These are phyloP conservation scores for Lathronympha strigana DNA, from an alignment of 2,888 invertebrate genomes.

Conservation along the genomic window DNA sequence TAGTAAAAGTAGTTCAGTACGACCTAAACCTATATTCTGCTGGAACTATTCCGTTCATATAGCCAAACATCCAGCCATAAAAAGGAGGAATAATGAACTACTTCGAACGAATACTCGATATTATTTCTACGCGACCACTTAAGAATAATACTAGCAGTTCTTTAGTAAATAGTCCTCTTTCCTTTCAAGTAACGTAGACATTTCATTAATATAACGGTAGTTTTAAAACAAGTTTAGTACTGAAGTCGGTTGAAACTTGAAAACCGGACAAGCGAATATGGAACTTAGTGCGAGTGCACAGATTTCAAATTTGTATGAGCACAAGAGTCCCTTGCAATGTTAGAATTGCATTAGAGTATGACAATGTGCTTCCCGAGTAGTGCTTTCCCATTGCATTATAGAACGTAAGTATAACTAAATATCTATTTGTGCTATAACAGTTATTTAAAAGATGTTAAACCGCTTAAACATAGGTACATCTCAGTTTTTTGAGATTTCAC, in stretches of 20 bases:
- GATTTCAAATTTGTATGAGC: not conserved
- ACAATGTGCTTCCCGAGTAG: constrained; percentile 9
- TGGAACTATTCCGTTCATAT: no score
- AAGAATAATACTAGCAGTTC: not conserved
- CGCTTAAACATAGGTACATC: no score
- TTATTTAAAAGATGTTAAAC: no score
- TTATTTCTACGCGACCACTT: no score
- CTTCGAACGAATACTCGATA: no score
- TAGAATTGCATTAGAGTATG: constrained; percentile 18
- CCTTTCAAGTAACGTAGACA: constrained; percentile 13
- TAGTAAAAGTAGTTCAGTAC: no score
- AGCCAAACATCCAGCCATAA: no score
- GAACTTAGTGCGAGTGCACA: not conserved
- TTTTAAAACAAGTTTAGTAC: constrained; percentile 2
- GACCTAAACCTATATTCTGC: no score
- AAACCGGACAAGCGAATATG: not conserved
- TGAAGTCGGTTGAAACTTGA: constrained; percentile 8
- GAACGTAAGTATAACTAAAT: not conserved
- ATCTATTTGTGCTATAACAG: not conserved
- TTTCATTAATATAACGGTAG: constrained; percentile 20
- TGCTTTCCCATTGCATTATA: constrained; percentile 5
- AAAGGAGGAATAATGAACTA: no score
- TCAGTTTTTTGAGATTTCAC: no score
- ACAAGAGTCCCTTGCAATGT: constrained; percentile 1
- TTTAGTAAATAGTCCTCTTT: not conserved